Evolutionary conservation across 1,140 invertebrate genomes (phyloP), one percentile per base, ranked within the genome.

Genomic region (Cotesia typhae): DNA sequence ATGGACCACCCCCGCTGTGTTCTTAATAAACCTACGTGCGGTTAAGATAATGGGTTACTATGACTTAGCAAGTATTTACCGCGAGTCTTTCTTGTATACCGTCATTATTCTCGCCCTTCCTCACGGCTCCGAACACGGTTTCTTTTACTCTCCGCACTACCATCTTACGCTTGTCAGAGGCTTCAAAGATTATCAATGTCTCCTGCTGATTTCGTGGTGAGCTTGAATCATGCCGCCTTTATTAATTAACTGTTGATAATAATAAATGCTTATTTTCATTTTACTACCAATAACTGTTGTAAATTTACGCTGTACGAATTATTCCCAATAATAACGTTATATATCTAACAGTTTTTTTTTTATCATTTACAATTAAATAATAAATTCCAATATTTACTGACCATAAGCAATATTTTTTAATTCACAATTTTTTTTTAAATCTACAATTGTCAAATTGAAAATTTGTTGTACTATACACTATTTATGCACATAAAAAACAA

Each of bases 1-100:
- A 41, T 35, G 71, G 71, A 38, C 71, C 66, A 73, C 71, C 71
- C 71, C 71, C 66, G 71, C 71, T 73, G 71, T 61, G 71, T 63
- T 73, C 55, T 64, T 73, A 73, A 73, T 73, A 68, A 68, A 73
- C 66, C 65, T 51, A 68, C 66, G 60, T 68, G 66, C 17, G 37
- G 71, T 47, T 67, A 57, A 55, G 71, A 73, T 73, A 73, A 73
- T 73, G 71, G 71, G 55, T 51, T 68, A 67, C 59, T 57, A 67
- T 73, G 71, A 73, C 71, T 73, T 66, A 59, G 67, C 71, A 73
- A 73, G 14, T 73, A 65, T 73, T 66, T 47, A 35, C 17, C 61
- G 60, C 60, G 20, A 12, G 17, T 37, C 35, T 35, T 61, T 28
- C 35, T 35, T 35, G 35, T 20, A 20, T 35, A 57, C 20, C 53